Percentiles rank a stretch among this genome's conserved stretches.
These are phyloP conservation scores for Phyllotreta cruciferae DNA, from an alignment of 2,888 invertebrate genomes.

Conservation along the genomic window DNA sequence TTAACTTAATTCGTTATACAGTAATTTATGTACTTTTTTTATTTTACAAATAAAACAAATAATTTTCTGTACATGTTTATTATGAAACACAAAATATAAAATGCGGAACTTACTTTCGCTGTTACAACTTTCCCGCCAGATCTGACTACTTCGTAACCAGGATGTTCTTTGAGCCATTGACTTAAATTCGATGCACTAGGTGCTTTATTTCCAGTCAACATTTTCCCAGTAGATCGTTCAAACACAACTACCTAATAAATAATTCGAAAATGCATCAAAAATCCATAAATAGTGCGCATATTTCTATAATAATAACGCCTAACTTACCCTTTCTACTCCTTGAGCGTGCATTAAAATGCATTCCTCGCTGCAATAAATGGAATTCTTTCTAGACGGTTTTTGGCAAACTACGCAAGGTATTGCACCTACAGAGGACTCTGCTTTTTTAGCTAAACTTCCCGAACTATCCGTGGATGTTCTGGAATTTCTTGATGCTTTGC, in stretches of 20 bases:
- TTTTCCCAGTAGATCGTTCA: constrained; percentile 79
- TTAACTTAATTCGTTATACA: background rate
- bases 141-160: constrained; percentile 84
- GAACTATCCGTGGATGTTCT: constrained; percentile 55
- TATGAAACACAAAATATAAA: background rate
- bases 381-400: constrained; percentile 75
- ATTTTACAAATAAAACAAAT: constrained; percentile 22
- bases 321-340: constrained; percentile 64
- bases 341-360: constrained; percentile 88
- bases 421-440: constrained; percentile 32
- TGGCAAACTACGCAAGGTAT: constrained; percentile 78
- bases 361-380: constrained; percentile 88
- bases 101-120: constrained; percentile 43
- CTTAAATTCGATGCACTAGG: constrained; percentile 82
- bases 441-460: constrained; percentile 44
- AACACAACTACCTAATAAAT: constrained; percentile 72
- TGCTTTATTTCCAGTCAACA: constrained; percentile 79
- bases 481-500: constrained; percentile 56
- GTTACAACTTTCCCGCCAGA: constrained; percentile 61
- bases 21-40: constrained; percentile 2
- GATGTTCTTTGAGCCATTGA: constrained; percentile 85
- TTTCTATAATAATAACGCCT: background rate
- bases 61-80: background rate
- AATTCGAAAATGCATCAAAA: background rate
- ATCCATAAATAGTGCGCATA: background rate